Evolutionary conservation across 2,797 vertebrate species (phyloP).

Genomic region (Chanos chanos): DNA sequence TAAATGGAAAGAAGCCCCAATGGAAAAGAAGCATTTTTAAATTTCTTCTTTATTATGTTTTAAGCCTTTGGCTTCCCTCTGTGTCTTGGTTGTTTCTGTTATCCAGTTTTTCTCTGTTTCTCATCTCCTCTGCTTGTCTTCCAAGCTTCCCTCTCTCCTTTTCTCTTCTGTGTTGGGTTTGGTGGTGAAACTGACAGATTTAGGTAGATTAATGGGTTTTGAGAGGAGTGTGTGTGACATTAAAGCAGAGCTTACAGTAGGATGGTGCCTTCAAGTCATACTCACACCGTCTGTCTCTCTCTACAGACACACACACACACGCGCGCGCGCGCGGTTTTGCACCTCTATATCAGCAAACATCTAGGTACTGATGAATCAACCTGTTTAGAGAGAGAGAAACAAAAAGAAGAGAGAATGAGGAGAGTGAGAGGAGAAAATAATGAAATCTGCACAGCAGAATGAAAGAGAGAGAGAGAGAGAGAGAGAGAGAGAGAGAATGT

Average conservation of each 20-base stretch:
- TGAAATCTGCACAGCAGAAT: not conserved
- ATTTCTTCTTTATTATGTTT: too few relatives aligned
- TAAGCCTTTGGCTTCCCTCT: too few relatives aligned
- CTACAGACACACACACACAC: conserved; percentile 1
- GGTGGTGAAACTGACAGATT: too few relatives aligned
- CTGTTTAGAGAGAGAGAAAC: not conserved
- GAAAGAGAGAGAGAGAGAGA: not conserved
- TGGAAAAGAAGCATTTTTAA: too few relatives aligned
- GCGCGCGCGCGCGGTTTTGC: conserved; percentile 1
- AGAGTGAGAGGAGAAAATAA: not conserved
- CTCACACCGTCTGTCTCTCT: not conserved
- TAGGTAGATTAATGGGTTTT: too few relatives aligned
- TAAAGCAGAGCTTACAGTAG: not conserved
- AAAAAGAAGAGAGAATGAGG: not conserved
- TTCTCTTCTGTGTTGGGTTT: not conserved
- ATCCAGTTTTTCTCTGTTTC: not conserved
- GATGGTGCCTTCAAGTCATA: too few relatives aligned
- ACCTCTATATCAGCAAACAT: not conserved
- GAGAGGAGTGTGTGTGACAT: not conserved
- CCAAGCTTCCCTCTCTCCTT: not conserved
- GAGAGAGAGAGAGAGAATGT: not conserved
- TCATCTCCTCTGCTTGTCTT: not conserved
- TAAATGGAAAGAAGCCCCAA: too few relatives aligned
- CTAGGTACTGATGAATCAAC: not conserved
- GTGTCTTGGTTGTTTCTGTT: not conserved